Evolutionary conservation across 2,888 invertebrate genomes (phyloP).

Genomic region (Leucoma salicis): DNA sequence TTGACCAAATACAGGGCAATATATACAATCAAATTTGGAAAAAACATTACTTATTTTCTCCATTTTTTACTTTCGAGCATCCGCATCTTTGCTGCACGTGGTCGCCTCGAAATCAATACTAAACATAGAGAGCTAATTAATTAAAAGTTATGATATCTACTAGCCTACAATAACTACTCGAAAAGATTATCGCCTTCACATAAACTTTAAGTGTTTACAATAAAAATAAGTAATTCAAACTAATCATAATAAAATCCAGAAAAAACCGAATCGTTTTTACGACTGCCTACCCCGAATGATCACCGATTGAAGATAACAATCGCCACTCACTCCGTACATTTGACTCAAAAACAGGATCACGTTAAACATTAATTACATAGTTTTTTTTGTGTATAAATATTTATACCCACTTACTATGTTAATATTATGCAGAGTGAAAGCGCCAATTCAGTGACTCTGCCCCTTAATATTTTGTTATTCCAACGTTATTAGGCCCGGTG

Average conservation of each 20-base stretch:
- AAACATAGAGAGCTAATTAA: too few species aligned
- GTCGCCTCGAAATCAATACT: too few species aligned
- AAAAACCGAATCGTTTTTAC: constrained; percentile 40
- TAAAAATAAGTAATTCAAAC: neutral
- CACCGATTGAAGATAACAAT: constrained; percentile 50
- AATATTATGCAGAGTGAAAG: constrained; percentile 73
- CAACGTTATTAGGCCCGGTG: constrained; percentile 1
- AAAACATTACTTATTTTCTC: too few species aligned
- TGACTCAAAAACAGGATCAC: constrained; percentile 51
- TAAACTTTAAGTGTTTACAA: neutral
- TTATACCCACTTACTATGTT: constrained; percentile 48
- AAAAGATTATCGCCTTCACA: neutral
- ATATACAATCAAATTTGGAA: too few species aligned
- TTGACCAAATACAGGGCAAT: too few species aligned
- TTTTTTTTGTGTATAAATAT: constrained; percentile 44
- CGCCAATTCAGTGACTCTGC: constrained; percentile 51
- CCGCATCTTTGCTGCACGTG: too few species aligned
- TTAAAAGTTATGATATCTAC: too few species aligned
- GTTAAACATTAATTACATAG: constrained; percentile 54
- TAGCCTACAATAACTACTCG: neutral
- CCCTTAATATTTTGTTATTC: constrained; percentile 12
- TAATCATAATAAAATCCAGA: constrained; percentile 40
- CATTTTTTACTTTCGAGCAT: too few species aligned
- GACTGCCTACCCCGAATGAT: constrained; percentile 45
- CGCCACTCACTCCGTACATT: constrained; percentile 51